A percentile compares a stretch with the other conserved stretches of the same genome.
These are phyloP conservation scores for Tenthredo notha DNA, from an alignment of 2,888 invertebrate species.

Conservation along the genomic window DNA sequence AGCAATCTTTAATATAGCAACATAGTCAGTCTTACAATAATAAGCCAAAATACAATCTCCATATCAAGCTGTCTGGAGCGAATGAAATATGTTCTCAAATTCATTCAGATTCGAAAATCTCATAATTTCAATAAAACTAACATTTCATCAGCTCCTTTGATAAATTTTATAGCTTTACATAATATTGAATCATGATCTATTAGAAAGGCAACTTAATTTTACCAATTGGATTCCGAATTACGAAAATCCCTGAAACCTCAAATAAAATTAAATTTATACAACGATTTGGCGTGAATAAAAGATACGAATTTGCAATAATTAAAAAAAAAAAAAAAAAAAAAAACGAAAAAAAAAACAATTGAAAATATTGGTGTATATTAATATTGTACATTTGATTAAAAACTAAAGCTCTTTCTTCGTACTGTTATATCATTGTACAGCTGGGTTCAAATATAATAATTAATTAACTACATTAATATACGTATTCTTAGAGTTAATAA, in stretches of 20 bases:
- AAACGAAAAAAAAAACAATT: conserved; percentile 47
- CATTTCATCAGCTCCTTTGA: conserved; percentile 67
- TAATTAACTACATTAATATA: conserved; percentile 50
- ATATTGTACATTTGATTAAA: conserved; percentile 52
- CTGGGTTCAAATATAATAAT: conserved; percentile 41
- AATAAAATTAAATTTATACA: conserved; percentile 49
- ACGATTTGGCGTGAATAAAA: conserved; percentile 47
- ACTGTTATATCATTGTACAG: conserved; percentile 44
- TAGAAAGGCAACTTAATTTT: conserved; percentile 26
- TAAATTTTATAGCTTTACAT: conserved; percentile 71
- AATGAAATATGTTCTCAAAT: conserved; percentile 60
- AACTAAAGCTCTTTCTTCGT: conserved; percentile 47
- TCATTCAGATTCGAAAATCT: conserved; percentile 52
- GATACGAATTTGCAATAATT: conserved; percentile 29
- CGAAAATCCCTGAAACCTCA: conserved; percentile 1
- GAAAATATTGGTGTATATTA: conserved; percentile 45
- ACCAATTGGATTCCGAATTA: background rate
- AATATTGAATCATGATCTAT: conserved; percentile 65
- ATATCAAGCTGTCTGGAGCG: conserved; percentile 69
- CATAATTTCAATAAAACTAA: conserved; percentile 55
- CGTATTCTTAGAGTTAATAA: conserved; percentile 42
- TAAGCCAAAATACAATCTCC: conserved; percentile 77
- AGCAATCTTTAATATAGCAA: conserved; percentile 78
- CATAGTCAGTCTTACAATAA: conserved; percentile 78
- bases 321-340: conserved; percentile 36